Conservation (phyloP, 1,140 invertebrate genomes). For the Drosophila willistoni region DNA sequence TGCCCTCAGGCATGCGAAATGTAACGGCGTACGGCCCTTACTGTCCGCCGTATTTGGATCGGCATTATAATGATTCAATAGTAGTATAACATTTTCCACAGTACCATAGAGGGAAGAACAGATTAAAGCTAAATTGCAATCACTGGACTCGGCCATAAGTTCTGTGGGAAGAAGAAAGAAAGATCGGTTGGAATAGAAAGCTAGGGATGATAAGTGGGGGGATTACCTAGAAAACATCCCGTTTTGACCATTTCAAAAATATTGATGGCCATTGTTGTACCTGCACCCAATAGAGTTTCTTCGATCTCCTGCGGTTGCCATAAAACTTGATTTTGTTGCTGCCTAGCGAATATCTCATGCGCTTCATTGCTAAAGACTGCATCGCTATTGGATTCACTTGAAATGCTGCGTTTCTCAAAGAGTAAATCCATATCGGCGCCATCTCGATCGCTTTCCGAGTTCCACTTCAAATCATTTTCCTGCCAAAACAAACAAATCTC, state of each 20-base stretch:
- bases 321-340: slow-evolving; percentile 80
- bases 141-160: slow-evolving; percentile 56
- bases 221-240: slow-evolving; percentile 74
- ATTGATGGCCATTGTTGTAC: slow-evolving; percentile 80
- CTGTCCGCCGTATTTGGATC: slow-evolving; percentile 71
- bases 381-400: slow-evolving; percentile 83
- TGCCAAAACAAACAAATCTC: slow-evolving; percentile 53
- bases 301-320: slow-evolving; percentile 83
- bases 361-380: slow-evolving; percentile 79
- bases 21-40: slow-evolving; percentile 86
- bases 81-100: slow-evolving; percentile 62
- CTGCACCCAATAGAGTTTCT: slow-evolving; percentile 73
- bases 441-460: slow-evolving; percentile 69
- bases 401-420: slow-evolving; percentile 83
- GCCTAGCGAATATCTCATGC: slow-evolving; percentile 67
- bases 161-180: slow-evolving; percentile 34
- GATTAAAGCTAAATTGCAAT: slow-evolving; percentile 73
- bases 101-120: slow-evolving; percentile 63
- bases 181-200: background rate
- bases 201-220: background rate
- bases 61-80: slow-evolving; percentile 63
- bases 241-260: slow-evolving; percentile 83
- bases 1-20: slow-evolving; percentile 89
- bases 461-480: slow-evolving; percentile 82
- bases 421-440: slow-evolving; percentile 63